These are phyloP conservation scores for Drosophila sproati DNA, from an alignment of 1,140 invertebrate genomes.

Conservation along the genomic window DNA sequence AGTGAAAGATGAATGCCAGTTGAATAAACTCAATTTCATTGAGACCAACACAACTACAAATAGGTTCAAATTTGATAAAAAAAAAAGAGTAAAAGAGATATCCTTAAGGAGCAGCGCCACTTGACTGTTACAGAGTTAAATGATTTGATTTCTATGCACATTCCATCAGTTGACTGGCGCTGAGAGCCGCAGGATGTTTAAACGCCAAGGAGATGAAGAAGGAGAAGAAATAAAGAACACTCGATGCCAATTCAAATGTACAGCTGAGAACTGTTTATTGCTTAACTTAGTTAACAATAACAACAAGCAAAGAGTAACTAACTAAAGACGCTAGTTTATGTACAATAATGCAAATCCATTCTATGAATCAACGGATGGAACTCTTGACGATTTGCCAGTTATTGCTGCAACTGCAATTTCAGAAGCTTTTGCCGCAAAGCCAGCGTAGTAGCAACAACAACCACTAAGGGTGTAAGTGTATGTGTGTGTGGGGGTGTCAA, in stretches of 20 bases:
- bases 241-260: not conserved
- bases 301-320: conserved; percentile 24
- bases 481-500: not conserved
- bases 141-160: conserved; percentile 2
- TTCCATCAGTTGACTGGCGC: not conserved
- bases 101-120: not conserved
- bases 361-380: not conserved
- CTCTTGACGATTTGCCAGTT: conserved; percentile 24
- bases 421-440: conserved; percentile 47
- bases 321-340: conserved; percentile 62
- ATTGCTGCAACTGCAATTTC: conserved; percentile 53
- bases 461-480: conserved; percentile 1
- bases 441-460: conserved; percentile 35
- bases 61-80: not conserved
- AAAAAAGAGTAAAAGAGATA: not conserved
- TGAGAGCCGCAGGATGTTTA: no score
- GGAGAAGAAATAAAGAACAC: not conserved
- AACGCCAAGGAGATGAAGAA: not conserved
- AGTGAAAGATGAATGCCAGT: conserved; percentile 18
- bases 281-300: conserved; percentile 62
- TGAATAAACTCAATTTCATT: conserved; percentile 30
- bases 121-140: conserved; percentile 6
- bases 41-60: not conserved
- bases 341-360: conserved; percentile 54
- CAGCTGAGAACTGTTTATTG: conserved; percentile 51